Conservation (phyloP, 2,113 vertebrate species). For the Poecile atricapillus region DNA sequence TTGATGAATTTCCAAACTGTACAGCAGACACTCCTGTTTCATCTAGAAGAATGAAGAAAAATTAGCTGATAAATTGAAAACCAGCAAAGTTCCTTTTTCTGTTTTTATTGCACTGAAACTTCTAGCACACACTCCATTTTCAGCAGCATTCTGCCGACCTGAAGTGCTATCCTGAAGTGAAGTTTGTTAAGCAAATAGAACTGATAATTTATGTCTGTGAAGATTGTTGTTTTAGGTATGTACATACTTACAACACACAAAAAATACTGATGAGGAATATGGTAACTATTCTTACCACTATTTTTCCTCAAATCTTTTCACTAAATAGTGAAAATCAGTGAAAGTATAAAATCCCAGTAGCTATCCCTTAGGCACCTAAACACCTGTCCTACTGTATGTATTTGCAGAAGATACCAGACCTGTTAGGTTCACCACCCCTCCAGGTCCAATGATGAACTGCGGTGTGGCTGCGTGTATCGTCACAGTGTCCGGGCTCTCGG, state of each 20-base stretch:
- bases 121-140: not conserved
- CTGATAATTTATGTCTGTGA: not conserved
- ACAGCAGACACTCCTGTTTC: conserved; percentile 83
- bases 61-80: not conserved
- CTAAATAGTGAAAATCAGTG: conserved; percentile 4
- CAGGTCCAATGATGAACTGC: conserved; percentile 88
- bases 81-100: not conserved
- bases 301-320: conserved; percentile 37
- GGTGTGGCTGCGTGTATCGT: conserved; percentile 84
- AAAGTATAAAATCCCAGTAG: conserved; percentile 45
- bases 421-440: conserved; percentile 86
- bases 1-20: conserved; percentile 86
- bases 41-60: conserved; percentile 66
- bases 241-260: not conserved
- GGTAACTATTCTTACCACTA: conserved; percentile 42
- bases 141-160: not conserved
- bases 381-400: conserved; percentile 65
- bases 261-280: not conserved
- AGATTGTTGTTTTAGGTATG: not conserved
- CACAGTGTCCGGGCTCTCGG: conserved; percentile 86
- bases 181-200: not conserved
- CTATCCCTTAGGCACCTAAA: conserved; percentile 56
- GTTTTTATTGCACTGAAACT: not conserved
- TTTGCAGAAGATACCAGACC: conserved; percentile 79
- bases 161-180: not conserved